Conservation (phyloP, 2,888 invertebrate species). For the Cinara cedri region DNA sequence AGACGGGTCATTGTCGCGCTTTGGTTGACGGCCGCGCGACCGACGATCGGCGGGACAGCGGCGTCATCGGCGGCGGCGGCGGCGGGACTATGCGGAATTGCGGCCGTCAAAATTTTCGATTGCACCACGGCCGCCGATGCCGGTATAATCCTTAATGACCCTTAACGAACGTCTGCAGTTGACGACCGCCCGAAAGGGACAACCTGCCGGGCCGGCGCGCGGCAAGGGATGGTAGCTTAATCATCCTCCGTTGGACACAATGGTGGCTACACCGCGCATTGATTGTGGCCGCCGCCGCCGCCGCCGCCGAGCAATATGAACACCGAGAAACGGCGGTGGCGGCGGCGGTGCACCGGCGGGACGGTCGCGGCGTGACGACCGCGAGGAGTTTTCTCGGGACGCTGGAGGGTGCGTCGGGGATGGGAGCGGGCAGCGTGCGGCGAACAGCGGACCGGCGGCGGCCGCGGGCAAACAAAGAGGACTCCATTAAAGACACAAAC, state of each 20-base stretch:
- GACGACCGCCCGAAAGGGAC: slow-evolving; percentile 38
- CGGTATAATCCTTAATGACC: slow-evolving; percentile 53
- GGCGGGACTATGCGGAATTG: slow-evolving; percentile 2
- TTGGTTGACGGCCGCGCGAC: background rate
- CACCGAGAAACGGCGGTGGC: background rate
- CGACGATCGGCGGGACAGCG: too few relatives aligned
- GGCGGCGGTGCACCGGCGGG: background rate
- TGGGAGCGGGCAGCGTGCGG: too few relatives aligned
- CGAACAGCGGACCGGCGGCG: background rate
- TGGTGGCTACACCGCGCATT: slow-evolving; percentile 26
- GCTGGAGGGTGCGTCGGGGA: background rate
- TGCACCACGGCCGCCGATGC: background rate
- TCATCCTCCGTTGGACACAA: slow-evolving; percentile 34
- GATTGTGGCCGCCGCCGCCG: background rate
- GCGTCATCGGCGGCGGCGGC: background rate
- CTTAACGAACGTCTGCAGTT: slow-evolving; percentile 56
- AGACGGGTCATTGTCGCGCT: slow-evolving; percentile 41
- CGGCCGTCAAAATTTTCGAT: slow-evolving; percentile 44
- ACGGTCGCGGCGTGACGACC: background rate
- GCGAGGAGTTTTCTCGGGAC: background rate
- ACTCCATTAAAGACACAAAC: slow-evolving; percentile 44
- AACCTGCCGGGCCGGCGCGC: background rate
- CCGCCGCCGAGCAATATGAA: slow-evolving; percentile 12
- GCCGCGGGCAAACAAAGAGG: slow-evolving; percentile 29
- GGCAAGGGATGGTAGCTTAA: slow-evolving; percentile 33